phyloP scores from a whole-genome alignment of 64 coral and sea anemone genomes.

The Stichodactyla mertensii region DNA sequence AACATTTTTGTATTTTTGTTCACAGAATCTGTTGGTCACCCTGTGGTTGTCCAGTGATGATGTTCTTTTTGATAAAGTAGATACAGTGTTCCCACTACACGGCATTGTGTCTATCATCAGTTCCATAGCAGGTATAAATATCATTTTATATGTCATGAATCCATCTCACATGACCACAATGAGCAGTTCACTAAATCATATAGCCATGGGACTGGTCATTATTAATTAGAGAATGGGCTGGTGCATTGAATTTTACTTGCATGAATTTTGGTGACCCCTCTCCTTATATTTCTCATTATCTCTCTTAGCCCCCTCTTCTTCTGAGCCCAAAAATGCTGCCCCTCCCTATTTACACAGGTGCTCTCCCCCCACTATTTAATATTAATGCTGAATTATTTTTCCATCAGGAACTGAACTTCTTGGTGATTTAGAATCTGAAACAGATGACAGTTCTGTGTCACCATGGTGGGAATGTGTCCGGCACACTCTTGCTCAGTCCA shows the following conservation, averaged over 20 bases:
- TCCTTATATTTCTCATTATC: too few species aligned
- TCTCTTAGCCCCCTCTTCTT: too few species aligned
- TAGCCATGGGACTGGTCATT: too few species aligned
- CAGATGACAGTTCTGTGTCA: constrained; percentile 40
- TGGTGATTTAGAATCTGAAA: neutral
- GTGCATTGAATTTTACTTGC: too few species aligned
- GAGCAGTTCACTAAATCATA: too few species aligned
- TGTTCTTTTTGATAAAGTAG: neutral
- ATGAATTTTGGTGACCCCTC: too few species aligned
- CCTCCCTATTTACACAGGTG: too few species aligned
- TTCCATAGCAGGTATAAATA: constrained; percentile 44
- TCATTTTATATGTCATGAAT: too few species aligned
- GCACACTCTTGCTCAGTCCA: constrained; percentile 79
- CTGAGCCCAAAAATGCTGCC: too few species aligned
- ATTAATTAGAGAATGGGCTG: too few species aligned
- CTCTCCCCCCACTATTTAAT: too few species aligned
- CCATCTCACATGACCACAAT: neutral
- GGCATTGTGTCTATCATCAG: constrained; percentile 52
- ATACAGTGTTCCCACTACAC: constrained; percentile 38
- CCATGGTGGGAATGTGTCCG: constrained; percentile 91
- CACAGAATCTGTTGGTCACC: constrained; percentile 28
- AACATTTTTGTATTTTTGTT: neutral
- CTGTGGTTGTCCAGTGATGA: constrained; percentile 36
- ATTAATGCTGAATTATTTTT: neutral
- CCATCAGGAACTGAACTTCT: neutral